phyloP scores from a whole-genome alignment of 2,797 vertebrate genomes.

The Bovichtus variegatus region DNA sequence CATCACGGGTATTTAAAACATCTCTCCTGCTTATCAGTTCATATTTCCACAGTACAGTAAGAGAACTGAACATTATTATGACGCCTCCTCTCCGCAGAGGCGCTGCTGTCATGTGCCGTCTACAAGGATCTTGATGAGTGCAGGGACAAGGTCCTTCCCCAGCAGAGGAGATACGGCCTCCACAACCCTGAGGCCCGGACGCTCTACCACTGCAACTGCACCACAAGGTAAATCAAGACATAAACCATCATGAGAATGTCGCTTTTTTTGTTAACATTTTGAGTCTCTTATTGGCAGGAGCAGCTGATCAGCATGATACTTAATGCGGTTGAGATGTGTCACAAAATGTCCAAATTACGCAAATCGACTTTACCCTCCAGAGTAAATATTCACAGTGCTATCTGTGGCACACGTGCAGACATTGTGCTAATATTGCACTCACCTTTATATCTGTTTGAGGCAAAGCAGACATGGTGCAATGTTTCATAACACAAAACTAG shows the following conservation, averaged over 20 bases:
- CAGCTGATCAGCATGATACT: background rate
- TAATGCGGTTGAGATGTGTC: background rate
- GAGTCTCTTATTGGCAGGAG: background rate
- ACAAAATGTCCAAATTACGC: background rate
- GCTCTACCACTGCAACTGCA: slow-evolving; percentile 91
- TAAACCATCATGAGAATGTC: background rate
- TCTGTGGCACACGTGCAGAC: background rate
- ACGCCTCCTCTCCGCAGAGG: slow-evolving; percentile 59
- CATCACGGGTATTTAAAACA: slow-evolving; percentile 45
- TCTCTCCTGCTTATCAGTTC: background rate
- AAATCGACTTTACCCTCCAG: background rate
- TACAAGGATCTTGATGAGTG: slow-evolving; percentile 85
- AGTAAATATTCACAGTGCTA: slow-evolving; percentile 20
- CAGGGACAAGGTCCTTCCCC: slow-evolving; percentile 80
- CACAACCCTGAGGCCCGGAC: slow-evolving; percentile 74
- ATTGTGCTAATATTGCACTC: slow-evolving; percentile 5
- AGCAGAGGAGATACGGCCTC: slow-evolving; percentile 83
- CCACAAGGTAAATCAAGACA: slow-evolving; percentile 76
- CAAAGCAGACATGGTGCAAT: background rate
- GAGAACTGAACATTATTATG: background rate
- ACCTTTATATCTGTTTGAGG: slow-evolving; percentile 17
- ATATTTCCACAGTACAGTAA: too few relatives aligned
- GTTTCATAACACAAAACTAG: slow-evolving; percentile 47
- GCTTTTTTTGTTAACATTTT: background rate
- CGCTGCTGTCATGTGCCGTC: slow-evolving; percentile 65